phyloP scores from a whole-genome alignment of 1,140 invertebrate genomes.

The Eupeodes corollae region DNA sequence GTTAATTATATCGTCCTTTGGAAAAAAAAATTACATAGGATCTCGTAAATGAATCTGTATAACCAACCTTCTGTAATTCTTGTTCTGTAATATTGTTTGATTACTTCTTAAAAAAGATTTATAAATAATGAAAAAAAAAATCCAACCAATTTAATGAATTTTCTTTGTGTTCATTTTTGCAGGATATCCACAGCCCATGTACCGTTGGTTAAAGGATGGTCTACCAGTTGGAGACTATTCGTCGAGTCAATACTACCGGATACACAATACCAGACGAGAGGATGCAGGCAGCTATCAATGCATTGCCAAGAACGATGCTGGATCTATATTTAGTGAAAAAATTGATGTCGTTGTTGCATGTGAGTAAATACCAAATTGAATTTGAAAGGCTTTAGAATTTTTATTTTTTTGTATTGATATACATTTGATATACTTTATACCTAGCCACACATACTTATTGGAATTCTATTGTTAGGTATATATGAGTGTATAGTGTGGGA shows the following conservation, averaged over 20 bases:
- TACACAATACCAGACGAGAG: slow-evolving; percentile 60
- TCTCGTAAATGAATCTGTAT: too few species aligned
- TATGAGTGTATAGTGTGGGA: too few species aligned
- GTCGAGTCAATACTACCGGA: slow-evolving; percentile 67
- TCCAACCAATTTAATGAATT: background rate
- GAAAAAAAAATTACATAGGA: too few species aligned
- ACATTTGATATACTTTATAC: too few species aligned
- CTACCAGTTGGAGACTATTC: slow-evolving; percentile 58
- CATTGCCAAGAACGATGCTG: slow-evolving; percentile 78
- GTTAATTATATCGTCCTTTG: too few species aligned
- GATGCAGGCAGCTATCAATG: slow-evolving; percentile 85
- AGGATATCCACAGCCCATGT: slow-evolving; percentile 80
- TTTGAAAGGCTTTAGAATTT: too few species aligned
- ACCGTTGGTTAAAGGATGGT: slow-evolving; percentile 82
- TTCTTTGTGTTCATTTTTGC: slow-evolving; percentile 19
- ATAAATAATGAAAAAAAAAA: background rate
- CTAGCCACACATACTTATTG: too few species aligned
- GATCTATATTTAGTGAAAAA: slow-evolving; percentile 80
- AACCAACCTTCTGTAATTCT: too few species aligned
- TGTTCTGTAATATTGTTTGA: background rate
- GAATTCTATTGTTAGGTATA: too few species aligned
- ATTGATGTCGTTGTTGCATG: slow-evolving; percentile 78
- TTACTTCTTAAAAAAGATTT: background rate
- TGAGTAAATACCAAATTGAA: slow-evolving; percentile 45
- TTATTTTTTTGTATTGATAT: too few species aligned